Base-by-base conservation (phyloP, 2,113 vertebrate species). In the Parotia lawesii region DNA sequence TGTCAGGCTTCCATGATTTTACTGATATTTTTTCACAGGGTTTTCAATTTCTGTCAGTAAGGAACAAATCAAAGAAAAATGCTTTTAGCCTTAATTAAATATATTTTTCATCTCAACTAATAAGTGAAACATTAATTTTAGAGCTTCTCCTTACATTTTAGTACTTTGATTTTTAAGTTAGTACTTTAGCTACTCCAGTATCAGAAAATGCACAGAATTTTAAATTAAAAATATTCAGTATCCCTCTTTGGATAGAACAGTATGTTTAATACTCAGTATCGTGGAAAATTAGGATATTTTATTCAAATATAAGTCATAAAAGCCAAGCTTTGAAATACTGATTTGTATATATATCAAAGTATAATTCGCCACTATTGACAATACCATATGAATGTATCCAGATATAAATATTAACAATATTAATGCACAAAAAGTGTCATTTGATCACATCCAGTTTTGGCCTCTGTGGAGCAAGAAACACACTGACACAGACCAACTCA, bases 381-480 rank as follows among this genome's bases (percentile, higher is more conserved):
- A 15, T 47, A 3, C 31, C 8, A 20, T 37, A 11, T 61, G 10
- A 75, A 64, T 16, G 2, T 64, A 27, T 58, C 13, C 66, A 50
- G 16, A 6, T 58, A 15, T 37, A 66, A 89, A 61, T 42, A 66
- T 4, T 12, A 85, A 37, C 9, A 0, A 66, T 25, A 61, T 4
- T 40, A 0, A 2, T 28, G 22, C 5, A 42, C 6, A 31, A 42
- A 74, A 65, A 13, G 3, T 24, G 5, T 25, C 2, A 27, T 56
- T 69, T 48, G 6, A 8, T 57, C 21, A 28, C 15, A 80, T 54
- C 14, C 4, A 12, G 0, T 66, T 84, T 87, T 53, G 45, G 7
- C 2, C 5, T 81, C 12, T 58, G 18, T 9, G 31, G 13, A 8
- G 8, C 31, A 70, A 53, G 24, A 72, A 79, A 38, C 38, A 16